Evolutionary conservation across 2,113 vertebrate genomes (phyloP), one percentile per base, ranked within the genome.

Genomic region (Corapipo altera): DNA sequence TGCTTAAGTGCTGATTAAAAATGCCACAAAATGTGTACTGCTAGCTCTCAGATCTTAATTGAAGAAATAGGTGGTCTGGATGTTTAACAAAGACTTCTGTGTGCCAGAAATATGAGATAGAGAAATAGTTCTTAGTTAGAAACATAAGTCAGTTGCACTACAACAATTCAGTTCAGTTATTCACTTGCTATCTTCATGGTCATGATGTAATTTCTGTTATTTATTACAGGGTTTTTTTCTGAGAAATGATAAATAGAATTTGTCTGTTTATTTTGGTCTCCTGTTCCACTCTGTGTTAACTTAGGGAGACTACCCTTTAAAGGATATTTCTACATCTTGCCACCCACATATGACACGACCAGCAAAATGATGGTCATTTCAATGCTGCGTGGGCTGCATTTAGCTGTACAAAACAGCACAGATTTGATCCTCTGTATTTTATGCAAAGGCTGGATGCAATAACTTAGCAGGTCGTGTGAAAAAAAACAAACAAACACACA

Each of bases 1-100:
- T 92, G 33, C 28, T 96, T 46, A 75, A 88, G 23, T 46, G 59
- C 51, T 85, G 86, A 83, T 79, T 88, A 37, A 70, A 94, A 92
- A 72, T 46, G 23, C 20, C 64, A 92, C n/a, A 44, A 69, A 77
- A 72, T 33, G 69, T 3, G 9, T 67, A n/a, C 41, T 79, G 35
- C 11, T 59, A 62, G 11, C 23, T 85, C 37, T 86, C 65, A 75
- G 33, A 59, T 43, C 28, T 88, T 81, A 88, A 73, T 19, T 69
- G 65, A 80, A 96, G 33, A 64, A 90, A 77, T 37, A 67, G 59
- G n/a, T 83, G 61, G 59, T 84, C 70, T 20, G 23, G 76, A 51
- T 54, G 41, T 75, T 91, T 78, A 88, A 66, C 24, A 69, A 78
- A 80, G n/a, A 58, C 12, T 87, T 61, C 22, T 46, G 55, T 44